These are phyloP conservation scores for Nysson spinosus DNA, from an alignment of 2,888 invertebrate species.

Conservation along the genomic window DNA sequence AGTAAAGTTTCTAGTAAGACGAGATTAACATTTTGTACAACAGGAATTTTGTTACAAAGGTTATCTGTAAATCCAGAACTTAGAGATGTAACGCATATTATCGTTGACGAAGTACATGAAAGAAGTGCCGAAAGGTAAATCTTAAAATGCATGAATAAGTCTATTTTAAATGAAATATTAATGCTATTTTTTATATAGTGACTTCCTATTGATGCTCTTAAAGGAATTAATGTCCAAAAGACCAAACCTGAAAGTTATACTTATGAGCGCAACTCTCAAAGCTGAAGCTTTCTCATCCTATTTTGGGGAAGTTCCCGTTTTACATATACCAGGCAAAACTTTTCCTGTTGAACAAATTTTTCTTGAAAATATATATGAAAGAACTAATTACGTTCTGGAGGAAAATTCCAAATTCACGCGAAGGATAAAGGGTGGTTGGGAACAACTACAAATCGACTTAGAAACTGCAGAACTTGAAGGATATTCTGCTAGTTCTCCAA, in stretches of 20 bases:
- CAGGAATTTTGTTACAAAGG: constrained; percentile 91
- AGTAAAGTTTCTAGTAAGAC: constrained; percentile 88
- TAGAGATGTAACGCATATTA: constrained; percentile 88
- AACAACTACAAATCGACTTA: constrained; percentile 82
- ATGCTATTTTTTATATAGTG: constrained; percentile 79
- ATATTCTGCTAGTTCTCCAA: constrained; percentile 80
- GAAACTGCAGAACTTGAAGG: constrained; percentile 82
- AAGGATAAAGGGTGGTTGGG: constrained; percentile 81
- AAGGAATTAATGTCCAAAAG: constrained; percentile 86
- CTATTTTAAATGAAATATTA: constrained; percentile 11
- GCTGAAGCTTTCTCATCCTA: constrained; percentile 90
- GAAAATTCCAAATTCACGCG: constrained; percentile 82
- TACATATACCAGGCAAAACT: constrained; percentile 91
- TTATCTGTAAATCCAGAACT: constrained; percentile 88
- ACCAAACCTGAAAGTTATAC: constrained; percentile 87
- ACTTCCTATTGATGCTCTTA: constrained; percentile 91
- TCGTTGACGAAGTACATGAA: constrained; percentile 96
- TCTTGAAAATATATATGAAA: constrained; percentile 89
- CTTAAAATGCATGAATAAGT: constrained; percentile 48
- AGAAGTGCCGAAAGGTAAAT: constrained; percentile 88
- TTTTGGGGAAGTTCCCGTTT: constrained; percentile 87
- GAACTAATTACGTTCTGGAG: constrained; percentile 81
- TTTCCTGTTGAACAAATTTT: constrained; percentile 90
- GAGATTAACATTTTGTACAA: constrained; percentile 94
- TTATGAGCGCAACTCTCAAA: constrained; percentile 97